These are phyloP conservation scores for Eretmochelys imbricata DNA, from an alignment of 2,113 vertebrate genomes.

Conservation along the genomic window DNA sequence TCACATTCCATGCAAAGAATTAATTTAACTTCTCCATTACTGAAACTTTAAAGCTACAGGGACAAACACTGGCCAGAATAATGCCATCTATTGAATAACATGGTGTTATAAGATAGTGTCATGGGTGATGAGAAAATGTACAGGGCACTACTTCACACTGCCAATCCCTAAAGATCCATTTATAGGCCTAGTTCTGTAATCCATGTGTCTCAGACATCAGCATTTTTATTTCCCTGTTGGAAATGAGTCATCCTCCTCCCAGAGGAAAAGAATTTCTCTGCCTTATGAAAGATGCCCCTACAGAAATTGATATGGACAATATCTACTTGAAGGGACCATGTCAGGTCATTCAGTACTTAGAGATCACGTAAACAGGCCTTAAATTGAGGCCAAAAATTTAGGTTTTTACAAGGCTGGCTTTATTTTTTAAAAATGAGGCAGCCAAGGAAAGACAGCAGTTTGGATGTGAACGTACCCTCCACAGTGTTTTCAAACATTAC, in stretches of 20 bases:
- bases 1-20: neutral
- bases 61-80: neutral
- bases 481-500: neutral
- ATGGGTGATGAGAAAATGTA: neutral
- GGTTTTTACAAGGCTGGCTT: neutral
- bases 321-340: neutral
- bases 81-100: neutral
- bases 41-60: neutral
- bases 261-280: neutral
- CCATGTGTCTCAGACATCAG: neutral
- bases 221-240: neutral
- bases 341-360: neutral
- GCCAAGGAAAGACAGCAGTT: neutral
- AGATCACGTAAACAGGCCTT: neutral
- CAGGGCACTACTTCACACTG: neutral
- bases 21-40: neutral
- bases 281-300: neutral
- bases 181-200: neutral
- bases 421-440: neutral
- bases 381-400: neutral
- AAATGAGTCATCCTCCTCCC: neutral
- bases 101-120: neutral
- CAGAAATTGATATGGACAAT: neutral
- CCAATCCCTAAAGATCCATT: neutral
- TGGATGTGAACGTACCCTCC: neutral